Conservation (phyloP, 1,140 invertebrate genomes). For the honey bee (Apis mellifera) region DNA sequence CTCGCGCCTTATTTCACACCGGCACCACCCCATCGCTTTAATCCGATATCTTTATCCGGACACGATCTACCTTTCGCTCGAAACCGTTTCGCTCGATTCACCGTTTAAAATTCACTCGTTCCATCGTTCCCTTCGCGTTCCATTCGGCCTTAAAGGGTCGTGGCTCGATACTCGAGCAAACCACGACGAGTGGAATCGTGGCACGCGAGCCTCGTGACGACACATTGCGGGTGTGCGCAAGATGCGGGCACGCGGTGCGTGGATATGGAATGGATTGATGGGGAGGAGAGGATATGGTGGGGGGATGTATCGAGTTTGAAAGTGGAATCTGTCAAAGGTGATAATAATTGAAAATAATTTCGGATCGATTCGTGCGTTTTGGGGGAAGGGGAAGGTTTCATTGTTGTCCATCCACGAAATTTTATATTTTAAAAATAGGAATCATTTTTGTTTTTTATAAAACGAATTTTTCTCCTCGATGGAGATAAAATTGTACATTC, state of each 20-base stretch:
- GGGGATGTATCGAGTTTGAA: too few relatives aligned
- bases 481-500: too few relatives aligned
- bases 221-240: too few relatives aligned
- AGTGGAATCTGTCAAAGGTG: not conserved
- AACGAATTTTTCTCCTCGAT: too few relatives aligned
- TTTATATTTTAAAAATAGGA: not conserved
- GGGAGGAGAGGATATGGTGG: not conserved
- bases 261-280: not conserved
- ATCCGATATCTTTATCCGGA: conserved; percentile 25
- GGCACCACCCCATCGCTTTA: not conserved
- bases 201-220: conserved; percentile 18
- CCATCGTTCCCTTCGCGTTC: not conserved
- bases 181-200: conserved; percentile 43
- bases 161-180: conserved; percentile 49
- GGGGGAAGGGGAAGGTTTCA: fast-evolving
- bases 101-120: not conserved
- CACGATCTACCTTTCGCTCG: conserved; percentile 20
- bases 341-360: not conserved
- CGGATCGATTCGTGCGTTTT: not conserved
- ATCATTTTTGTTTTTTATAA: too few relatives aligned
- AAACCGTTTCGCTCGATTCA: not conserved
- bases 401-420: not conserved
- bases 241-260: not conserved
- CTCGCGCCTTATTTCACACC: not conserved
- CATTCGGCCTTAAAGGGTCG: conserved; percentile 59